These are phyloP conservation scores for Syrrhaptes paradoxus DNA, from an alignment of 2,113 vertebrate genomes.

Conservation along the genomic window DNA sequence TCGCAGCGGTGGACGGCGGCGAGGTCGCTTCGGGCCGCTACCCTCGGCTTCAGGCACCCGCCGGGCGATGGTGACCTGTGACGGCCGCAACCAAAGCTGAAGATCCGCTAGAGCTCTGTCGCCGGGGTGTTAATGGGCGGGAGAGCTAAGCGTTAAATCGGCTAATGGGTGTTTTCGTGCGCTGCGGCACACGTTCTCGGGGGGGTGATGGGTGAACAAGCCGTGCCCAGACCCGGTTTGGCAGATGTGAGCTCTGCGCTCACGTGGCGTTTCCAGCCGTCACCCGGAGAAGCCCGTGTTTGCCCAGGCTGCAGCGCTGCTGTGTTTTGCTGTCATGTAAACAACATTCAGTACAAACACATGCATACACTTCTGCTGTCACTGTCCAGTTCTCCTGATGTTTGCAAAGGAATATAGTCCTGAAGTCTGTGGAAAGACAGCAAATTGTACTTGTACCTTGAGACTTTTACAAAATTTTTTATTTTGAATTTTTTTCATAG, in stretches of 20 bases:
- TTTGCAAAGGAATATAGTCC: background rate
- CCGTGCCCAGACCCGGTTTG: background rate
- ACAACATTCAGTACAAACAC: background rate
- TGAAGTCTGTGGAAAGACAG: background rate
- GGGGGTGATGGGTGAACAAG: background rate
- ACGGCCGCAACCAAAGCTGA: fast-evolving
- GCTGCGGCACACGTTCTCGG: fast-evolving
- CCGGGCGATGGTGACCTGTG: background rate
- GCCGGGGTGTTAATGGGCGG: fast-evolving
- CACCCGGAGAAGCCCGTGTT: background rate
- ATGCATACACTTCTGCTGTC: fast-evolving
- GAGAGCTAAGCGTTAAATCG: fast-evolving
- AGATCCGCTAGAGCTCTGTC: fast-evolving
- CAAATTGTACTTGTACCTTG: background rate
- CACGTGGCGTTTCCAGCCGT: background rate
- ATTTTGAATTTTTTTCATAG: constrained; percentile 69
- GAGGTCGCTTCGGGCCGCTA: background rate
- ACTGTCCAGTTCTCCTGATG: too few species aligned
- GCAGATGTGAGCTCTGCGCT: background rate
- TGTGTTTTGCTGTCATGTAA: background rate
- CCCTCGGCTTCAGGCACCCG: fast-evolving
- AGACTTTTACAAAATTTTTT: background rate
- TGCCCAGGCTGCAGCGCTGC: background rate
- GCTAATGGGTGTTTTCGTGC: background rate
- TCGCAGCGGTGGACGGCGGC: background rate